Conservation (phyloP, 2,113 vertebrate genomes). For the Rattus rattus region DNA sequence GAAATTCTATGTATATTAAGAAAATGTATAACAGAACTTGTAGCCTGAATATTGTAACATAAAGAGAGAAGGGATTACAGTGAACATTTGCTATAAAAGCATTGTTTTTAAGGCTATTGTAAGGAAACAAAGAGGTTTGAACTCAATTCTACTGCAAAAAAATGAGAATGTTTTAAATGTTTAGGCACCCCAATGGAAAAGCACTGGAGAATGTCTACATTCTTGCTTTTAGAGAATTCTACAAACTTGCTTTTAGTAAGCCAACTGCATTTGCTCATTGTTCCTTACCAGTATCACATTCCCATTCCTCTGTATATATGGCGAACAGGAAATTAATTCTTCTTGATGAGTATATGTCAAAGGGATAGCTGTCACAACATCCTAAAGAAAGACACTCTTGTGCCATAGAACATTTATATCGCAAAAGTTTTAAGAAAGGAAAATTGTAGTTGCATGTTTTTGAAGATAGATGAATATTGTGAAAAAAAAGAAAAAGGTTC, state of each 20-base stretch:
- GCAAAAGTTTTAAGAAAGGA: neutral
- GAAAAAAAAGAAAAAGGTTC: constrained; percentile 35
- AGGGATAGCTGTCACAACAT: neutral
- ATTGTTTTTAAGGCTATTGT: neutral
- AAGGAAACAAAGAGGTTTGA: neutral
- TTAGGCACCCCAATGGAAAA: neutral
- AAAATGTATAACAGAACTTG: neutral
- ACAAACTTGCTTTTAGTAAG: no score
- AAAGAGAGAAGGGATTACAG: neutral
- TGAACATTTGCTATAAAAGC: neutral
- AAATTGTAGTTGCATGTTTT: neutral
- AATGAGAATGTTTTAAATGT: neutral
- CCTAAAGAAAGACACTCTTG: neutral
- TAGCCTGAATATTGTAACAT: neutral
- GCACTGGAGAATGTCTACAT: neutral
- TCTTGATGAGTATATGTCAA: neutral
- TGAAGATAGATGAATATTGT: constrained; percentile 6
- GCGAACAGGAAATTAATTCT: neutral
- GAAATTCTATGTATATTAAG: neutral
- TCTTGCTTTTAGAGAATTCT: no score
- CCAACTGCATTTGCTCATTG: neutral
- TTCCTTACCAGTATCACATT: neutral
- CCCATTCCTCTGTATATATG: neutral
- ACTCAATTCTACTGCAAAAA: neutral
- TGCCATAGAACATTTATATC: neutral